phyloP scores from a whole-genome alignment of 2,113 vertebrate genomes.

The Toxotes jaculatrix region DNA sequence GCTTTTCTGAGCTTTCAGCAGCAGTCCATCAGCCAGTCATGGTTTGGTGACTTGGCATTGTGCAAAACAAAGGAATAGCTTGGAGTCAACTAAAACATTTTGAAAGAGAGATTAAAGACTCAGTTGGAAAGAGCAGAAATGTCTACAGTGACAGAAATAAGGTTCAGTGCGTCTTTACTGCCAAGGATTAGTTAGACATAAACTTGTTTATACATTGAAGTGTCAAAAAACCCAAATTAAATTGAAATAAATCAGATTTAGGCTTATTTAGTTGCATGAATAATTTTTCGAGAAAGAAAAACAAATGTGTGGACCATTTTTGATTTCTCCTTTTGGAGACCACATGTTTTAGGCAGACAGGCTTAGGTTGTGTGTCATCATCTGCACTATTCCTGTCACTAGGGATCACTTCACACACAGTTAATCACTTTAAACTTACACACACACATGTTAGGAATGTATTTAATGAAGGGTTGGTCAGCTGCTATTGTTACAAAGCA shows the following conservation, averaged over 20 bases:
- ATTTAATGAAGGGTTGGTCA: constrained; percentile 71
- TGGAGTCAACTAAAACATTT: constrained; percentile 1
- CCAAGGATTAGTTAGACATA: neutral
- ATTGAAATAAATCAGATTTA: neutral
- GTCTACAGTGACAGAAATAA: neutral
- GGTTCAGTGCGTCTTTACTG: neutral
- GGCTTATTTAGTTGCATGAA: neutral
- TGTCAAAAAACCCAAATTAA: neutral
- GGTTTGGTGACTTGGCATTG: constrained; percentile 1
- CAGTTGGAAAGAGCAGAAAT: constrained; percentile 1
- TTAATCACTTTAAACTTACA: constrained; percentile 51
- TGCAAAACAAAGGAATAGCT: constrained; percentile 1
- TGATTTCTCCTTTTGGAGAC: constrained; percentile 1
- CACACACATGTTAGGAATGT: constrained; percentile 67
- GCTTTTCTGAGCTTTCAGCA: neutral
- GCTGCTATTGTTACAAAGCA: constrained; percentile 51
- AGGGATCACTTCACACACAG: constrained; percentile 45
- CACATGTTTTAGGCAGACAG: constrained; percentile 34
- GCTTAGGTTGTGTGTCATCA: constrained; percentile 40
- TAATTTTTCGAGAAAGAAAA: constrained; percentile 33
- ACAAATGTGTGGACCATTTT: constrained; percentile 10
- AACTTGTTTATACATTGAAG: neutral
- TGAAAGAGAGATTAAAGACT: neutral
- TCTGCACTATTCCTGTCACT: constrained; percentile 48
- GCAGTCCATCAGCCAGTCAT: neutral